Base-by-base conservation (phyloP, 2,888 invertebrate genomes). In the Parascotia fuliginaria region DNA sequence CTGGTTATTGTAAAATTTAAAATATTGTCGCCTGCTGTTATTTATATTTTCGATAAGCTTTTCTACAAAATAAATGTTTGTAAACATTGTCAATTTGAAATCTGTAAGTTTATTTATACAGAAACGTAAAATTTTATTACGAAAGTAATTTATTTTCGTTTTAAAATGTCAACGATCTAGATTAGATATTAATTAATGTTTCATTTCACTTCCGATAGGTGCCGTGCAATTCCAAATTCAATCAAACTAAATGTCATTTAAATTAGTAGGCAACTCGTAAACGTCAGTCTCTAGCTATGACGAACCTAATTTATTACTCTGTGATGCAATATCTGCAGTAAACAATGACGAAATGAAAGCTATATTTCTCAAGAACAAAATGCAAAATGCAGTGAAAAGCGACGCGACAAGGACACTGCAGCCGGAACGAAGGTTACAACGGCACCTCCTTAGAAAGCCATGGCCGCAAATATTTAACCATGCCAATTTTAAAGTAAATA, bases 331-430 rank as follows among this genome's bases (percentile, higher is more conserved):
- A 11, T 39, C 45, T 62, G 67, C 64, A 51, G 63, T 51, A 48
- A 62, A 47, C 42, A 31, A 40, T 47, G 40, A 33, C 16, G 42
- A 44, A 49, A 60, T 51, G 48, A 40, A 61, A 65, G 51, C 50
- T 29, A 42, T 40, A 29, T 9, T 71, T 60, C 46, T 55, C 33
- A 40, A 44, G n/a, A 43, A 32, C 40, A 45, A 39, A 32, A 33
- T n/a, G 50, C 60, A 55, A 68, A 69, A 58, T 64, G 62, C 50
- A 52, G 29, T 41, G 36, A 27, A 33, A 41, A 51, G n/a, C 43
- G 40, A 47, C 60, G 64, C 59, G 52, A 34, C 73, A 74, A 74
- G 75, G 75, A 69, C 73, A 60, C 42, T 61, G 59, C 66, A 55
- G 56, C 48, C 53, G 42, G 24, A 54, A 50, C 44, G 40, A 66